Conservation (phyloP, 2,113 vertebrate species). For the Nibea coibor region DNA sequence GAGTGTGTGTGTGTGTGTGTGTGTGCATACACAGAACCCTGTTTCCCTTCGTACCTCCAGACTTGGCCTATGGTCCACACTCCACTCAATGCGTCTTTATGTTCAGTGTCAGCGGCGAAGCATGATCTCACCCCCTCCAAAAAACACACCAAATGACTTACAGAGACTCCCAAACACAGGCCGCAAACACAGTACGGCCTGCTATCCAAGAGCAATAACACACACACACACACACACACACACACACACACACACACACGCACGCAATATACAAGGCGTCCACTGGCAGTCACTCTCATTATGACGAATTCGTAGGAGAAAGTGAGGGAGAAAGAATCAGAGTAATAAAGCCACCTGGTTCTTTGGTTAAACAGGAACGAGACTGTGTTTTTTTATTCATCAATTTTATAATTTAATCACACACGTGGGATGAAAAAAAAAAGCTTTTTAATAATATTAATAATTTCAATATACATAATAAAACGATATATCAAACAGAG, state of each 20-base stretch:
- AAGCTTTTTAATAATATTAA: too few species aligned
- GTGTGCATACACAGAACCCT: slow-evolving; percentile 59
- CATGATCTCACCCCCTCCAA: slow-evolving; percentile 84
- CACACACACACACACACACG: neutral
- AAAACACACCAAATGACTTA: slow-evolving; percentile 80
- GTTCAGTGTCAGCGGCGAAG: slow-evolving; percentile 76
- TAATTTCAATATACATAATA: too few species aligned
- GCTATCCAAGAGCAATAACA: slow-evolving; percentile 73
- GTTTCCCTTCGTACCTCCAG: slow-evolving; percentile 74
- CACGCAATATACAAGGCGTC: slow-evolving; percentile 36
- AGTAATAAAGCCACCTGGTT: slow-evolving; percentile 5
- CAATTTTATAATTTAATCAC: neutral
- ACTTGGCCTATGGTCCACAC: slow-evolving; percentile 79
- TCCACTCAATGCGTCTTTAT: slow-evolving; percentile 86
- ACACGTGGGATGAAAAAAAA: neutral
- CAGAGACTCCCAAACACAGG: slow-evolving; percentile 75
- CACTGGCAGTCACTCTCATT: slow-evolving; percentile 47
- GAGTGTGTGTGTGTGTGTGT: slow-evolving; percentile 41
- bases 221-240: slow-evolving; percentile 46
- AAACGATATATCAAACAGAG: neutral
- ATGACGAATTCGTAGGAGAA: slow-evolving; percentile 64
- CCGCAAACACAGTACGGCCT: slow-evolving; percentile 64
- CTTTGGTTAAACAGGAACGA: slow-evolving; percentile 11
- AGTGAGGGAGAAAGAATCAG: slow-evolving; percentile 25
- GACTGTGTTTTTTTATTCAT: neutral